These are phyloP conservation scores for Callorhinus ursinus DNA, from an alignment of 2,113 vertebrate genomes.

Conservation along the genomic window DNA sequence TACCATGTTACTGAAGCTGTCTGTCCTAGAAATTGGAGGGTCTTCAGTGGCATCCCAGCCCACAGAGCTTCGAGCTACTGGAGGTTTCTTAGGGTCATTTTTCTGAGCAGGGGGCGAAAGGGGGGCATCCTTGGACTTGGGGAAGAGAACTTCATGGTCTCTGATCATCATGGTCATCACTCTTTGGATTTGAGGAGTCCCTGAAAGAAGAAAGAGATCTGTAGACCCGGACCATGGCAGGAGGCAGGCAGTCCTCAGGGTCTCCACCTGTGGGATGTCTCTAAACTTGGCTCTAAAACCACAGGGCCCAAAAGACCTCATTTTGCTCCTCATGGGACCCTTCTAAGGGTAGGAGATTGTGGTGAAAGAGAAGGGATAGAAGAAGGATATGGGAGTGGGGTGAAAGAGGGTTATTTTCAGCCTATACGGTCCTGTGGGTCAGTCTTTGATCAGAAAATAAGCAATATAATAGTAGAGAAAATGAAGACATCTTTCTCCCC, in stretches of 20 bases:
- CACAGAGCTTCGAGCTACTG: slow-evolving; percentile 90
- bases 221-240: neutral
- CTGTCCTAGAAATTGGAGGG: neutral
- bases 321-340: neutral
- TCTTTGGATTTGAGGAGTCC: slow-evolving; percentile 95
- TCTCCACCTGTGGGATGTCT: neutral
- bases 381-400: neutral
- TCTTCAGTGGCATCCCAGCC: slow-evolving; percentile 95
- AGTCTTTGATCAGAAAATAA: neutral
- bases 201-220: slow-evolving; percentile 81
- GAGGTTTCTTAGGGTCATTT: slow-evolving; percentile 86
- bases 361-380: neutral
- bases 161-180: slow-evolving; percentile 98
- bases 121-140: slow-evolving; percentile 88
- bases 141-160: slow-evolving; percentile 92
- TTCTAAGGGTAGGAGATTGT: neutral
- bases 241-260: neutral
- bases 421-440: neutral
- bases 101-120: slow-evolving; percentile 85
- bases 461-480: neutral
- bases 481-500: neutral
- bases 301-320: neutral
- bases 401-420: neutral
- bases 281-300: neutral
- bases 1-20: slow-evolving; percentile 68